phyloP scores from a whole-genome alignment of 2,797 vertebrate genomes.

The Prunella strophiata region DNA sequence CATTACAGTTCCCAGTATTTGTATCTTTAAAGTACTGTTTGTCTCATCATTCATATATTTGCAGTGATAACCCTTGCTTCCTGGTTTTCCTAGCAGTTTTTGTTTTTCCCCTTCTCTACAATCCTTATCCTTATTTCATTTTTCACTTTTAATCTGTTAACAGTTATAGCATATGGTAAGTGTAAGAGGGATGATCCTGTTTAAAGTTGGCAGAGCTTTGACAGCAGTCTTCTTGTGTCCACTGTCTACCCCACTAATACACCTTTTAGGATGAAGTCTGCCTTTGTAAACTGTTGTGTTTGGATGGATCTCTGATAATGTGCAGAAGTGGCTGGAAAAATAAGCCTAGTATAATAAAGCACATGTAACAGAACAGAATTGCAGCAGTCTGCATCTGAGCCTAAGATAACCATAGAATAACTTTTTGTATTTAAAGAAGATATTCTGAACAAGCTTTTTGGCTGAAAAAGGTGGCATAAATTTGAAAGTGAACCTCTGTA shows the following conservation, averaged over 20 bases:
- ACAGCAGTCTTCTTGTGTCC: neutral
- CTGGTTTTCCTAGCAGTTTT: neutral
- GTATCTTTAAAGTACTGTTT: neutral
- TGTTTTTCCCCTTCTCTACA: neutral
- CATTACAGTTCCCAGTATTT: neutral
- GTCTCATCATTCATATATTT: neutral
- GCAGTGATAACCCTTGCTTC: neutral
- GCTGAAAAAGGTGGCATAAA: neutral
- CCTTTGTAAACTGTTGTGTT: neutral
- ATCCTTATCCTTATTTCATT: neutral
- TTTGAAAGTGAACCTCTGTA: neutral
- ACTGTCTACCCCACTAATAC: neutral
- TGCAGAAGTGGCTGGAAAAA: neutral
- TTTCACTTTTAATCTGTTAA: neutral
- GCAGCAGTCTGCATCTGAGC: neutral
- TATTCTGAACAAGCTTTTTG: neutral
- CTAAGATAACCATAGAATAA: neutral
- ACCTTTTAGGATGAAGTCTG: neutral
- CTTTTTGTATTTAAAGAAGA: neutral
- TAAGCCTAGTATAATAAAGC: neutral
- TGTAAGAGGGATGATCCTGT: neutral
- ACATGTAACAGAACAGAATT: neutral
- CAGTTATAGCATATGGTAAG: neutral
- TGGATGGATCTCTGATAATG: neutral
- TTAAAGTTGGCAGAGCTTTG: neutral